Base-by-base conservation (phyloP, 2,113 vertebrate species). In the Mirounga angustirostris region DNA sequence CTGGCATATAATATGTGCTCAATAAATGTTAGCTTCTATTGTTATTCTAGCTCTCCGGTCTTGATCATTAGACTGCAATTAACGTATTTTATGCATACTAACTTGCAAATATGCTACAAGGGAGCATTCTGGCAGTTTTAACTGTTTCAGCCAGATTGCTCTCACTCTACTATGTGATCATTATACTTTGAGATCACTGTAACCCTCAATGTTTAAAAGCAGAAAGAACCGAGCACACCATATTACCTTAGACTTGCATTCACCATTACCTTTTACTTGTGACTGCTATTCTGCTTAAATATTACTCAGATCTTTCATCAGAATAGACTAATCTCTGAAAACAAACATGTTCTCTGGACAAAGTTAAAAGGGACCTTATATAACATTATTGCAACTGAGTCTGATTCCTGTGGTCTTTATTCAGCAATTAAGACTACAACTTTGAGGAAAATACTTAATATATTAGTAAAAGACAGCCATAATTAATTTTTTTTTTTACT, bases 301-400 rank as follows among this genome's bases (percentile, higher is more conserved):
- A 97, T 98, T 99, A 98, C 86, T 98, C 89, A 98, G n/a, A 43
- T 90, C 87, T 98, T 98, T 98, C 98, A 98, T 98, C 97, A 98
- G 28, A 93, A 30, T n/a, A 83, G 50, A 50, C 43, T 36, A 95
- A 88, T 92, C 36, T 85, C 65, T 92, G 50, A 97, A 98, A 97
- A 2, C 96, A 98, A 81, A 98, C 16, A 30, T 97, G 92, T 90
- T 96, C 71, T 33, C 22, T 43, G 61, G 88, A 94, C 88, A 98
- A 98, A 97, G 94, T 97, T 97, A 94, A 92, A 95, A 98, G 83
- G 1, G 30, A 84, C 40, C 28, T 98, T 92, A 43, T 30, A 71
- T 16, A 97, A 94, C 89, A 69, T 40, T 83, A 81, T 5, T 3
- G 26, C 74, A 95, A 82, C 79, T 2, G 81, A 74, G 50, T 97